phyloP scores from a whole-genome alignment of 2,888 invertebrate genomes.

The Dryomyza anilis region DNA sequence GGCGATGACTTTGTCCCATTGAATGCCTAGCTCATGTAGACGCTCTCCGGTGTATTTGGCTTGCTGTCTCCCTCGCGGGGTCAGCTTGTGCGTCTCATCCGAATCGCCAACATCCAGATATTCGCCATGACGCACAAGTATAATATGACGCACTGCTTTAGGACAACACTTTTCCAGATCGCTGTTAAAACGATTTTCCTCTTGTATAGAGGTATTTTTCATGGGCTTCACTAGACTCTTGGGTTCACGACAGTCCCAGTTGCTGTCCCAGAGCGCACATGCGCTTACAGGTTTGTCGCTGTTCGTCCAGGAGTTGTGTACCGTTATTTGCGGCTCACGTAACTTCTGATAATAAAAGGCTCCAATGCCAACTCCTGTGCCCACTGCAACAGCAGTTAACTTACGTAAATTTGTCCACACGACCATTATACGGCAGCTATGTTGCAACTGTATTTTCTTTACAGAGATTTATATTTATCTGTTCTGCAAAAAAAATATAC shows the following conservation, averaged over 20 bases:
- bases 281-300: constrained; percentile 42
- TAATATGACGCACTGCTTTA: constrained; percentile 72
- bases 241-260: constrained; percentile 90
- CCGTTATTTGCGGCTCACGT: constrained; percentile 62
- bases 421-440: constrained; percentile 28
- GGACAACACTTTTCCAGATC: constrained; percentile 68
- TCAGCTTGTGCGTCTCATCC: constrained; percentile 78
- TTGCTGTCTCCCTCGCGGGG: constrained; percentile 81
- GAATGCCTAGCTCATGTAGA: constrained; percentile 75
- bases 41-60: constrained; percentile 85
- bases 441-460: not conserved
- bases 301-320: constrained; percentile 73
- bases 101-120: constrained; percentile 76
- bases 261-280: constrained; percentile 77
- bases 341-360: constrained; percentile 66
- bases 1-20: constrained; percentile 78
- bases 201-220: constrained; percentile 62
- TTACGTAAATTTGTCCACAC: constrained; percentile 36
- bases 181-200: constrained; percentile 73
- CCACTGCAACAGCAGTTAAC: constrained; percentile 63
- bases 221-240: constrained; percentile 71
- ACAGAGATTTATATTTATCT: not conserved
- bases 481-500: not conserved
- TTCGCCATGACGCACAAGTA: constrained; percentile 94
- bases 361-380: constrained; percentile 71